These are phyloP conservation scores for Seira ritae DNA, from an alignment of 2,888 invertebrate genomes.

Conservation along the genomic window DNA sequence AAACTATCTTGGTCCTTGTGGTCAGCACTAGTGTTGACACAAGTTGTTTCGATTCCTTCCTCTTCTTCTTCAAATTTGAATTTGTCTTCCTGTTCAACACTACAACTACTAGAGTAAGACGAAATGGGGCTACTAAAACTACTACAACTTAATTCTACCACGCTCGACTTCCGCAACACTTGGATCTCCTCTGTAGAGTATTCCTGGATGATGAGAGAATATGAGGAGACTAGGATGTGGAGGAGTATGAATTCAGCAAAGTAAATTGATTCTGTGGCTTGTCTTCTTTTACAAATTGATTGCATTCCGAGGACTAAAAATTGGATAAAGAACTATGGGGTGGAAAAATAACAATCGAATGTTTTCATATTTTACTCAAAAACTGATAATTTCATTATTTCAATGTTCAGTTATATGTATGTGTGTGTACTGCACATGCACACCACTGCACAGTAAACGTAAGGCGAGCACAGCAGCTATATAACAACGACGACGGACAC, in stretches of 20 bases:
- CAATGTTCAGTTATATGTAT: not conserved
- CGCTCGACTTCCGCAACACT: not conserved
- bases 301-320: conserved; percentile 40
- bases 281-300: conserved; percentile 30
- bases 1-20: conserved; percentile 1
- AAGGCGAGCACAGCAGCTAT: not conserved
- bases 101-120: conserved; percentile 40
- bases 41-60: not conserved
- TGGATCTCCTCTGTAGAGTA: conserved; percentile 2
- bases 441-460: not conserved
- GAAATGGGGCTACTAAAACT: conserved; percentile 28
- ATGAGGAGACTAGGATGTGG: not conserved
- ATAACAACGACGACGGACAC: not conserved
- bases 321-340: not conserved
- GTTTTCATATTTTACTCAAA: conserved; percentile 1
- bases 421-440: not conserved
- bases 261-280: not conserved
- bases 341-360: not conserved
- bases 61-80: not conserved
- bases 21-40: not conserved
- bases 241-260: not conserved
- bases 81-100: conserved; percentile 14
- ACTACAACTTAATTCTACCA: conserved; percentile 29
- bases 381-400: not conserved
- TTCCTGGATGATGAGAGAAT: not conserved